A percentile compares a stretch with the other conserved stretches of the same genome.
These are phyloP conservation scores for Sebastes oblongus DNA, from an alignment of 2,797 vertebrate species.

Conservation along the genomic window DNA sequence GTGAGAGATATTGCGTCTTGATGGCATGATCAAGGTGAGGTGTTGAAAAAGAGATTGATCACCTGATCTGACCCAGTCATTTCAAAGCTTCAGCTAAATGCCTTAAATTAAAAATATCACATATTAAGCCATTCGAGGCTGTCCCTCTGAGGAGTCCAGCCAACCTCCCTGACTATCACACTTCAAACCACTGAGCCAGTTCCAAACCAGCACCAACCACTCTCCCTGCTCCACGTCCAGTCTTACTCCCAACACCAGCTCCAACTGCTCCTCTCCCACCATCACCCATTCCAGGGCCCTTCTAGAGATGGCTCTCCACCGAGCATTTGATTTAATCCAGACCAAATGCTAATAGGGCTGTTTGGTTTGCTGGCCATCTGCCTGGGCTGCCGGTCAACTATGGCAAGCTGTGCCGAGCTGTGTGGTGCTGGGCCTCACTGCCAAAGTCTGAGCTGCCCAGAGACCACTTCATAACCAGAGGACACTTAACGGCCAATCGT, in stretches of 20 bases:
- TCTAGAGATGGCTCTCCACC: constrained; percentile 65
- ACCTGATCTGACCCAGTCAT: neutral
- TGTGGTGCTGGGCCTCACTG: constrained; percentile 46
- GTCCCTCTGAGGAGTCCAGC: neutral
- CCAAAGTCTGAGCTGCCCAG: constrained; percentile 73
- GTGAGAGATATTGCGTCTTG: neutral
- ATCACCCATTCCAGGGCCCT: constrained; percentile 52
- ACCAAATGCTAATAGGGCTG: constrained; percentile 85
- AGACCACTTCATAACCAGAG: constrained; percentile 75
- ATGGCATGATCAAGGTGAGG: neutral
- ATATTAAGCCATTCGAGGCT: neutral
- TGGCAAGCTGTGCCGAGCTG: constrained; percentile 72
- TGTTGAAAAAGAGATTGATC: neutral
- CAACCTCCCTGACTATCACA: constrained; percentile 16
- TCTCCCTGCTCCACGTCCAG: constrained; percentile 9
- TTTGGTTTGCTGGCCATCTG: constrained; percentile 82
- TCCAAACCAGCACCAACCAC: constrained; percentile 27
- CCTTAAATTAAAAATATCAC: neutral
- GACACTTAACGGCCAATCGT: constrained; percentile 69
- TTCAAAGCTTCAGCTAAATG: neutral
- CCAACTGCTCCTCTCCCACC: constrained; percentile 34
- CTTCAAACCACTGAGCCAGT: constrained; percentile 24
- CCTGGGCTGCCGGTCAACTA: constrained; percentile 77
- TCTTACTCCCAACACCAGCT: constrained; percentile 26
- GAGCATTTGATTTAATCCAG: constrained; percentile 83